These are phyloP conservation scores for Branchinecta sandiegonensis DNA, from an alignment of 2,888 invertebrate species.

Conservation along the genomic window DNA sequence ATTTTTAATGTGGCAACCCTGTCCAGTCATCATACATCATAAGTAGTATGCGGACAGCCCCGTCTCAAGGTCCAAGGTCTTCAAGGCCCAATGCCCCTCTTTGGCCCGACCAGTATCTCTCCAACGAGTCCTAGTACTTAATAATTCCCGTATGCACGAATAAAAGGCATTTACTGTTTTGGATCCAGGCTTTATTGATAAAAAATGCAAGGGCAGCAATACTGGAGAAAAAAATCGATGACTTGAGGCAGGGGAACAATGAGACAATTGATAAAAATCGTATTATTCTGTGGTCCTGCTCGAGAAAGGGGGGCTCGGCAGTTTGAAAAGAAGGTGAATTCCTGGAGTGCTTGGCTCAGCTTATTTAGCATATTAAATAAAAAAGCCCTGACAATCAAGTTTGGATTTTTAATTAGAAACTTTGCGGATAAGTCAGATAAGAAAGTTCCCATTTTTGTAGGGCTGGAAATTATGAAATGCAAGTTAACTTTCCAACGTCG, in stretches of 20 bases:
- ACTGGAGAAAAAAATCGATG: conserved; percentile 14
- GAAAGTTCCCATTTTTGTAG: conserved; percentile 13
- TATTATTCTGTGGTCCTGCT: not conserved
- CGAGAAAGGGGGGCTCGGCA: conserved; percentile 2
- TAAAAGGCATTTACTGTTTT: not conserved
- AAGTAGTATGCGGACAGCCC: too few species aligned
- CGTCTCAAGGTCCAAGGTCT: too few species aligned
- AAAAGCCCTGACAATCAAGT: conserved; percentile 3
- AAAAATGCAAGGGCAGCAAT: conserved; percentile 14
- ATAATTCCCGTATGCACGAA: conserved; percentile 14
- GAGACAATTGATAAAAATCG: conserved; percentile 16
- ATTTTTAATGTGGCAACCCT: too few species aligned
- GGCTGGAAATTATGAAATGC: not conserved
- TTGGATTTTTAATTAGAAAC: conserved; percentile 4
- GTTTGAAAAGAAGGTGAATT: not conserved
- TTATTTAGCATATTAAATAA: conserved; percentile 14
- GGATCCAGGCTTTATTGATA: conserved; percentile 2
- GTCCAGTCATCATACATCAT: too few species aligned
- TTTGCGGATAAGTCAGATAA: not conserved
- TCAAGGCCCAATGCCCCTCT: too few species aligned
- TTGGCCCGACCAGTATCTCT: too few species aligned
- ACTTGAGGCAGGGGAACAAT: not conserved
- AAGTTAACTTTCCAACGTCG: conserved; percentile 3
- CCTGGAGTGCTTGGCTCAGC: not conserved
- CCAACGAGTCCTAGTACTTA: not conserved